Evolutionary conservation across 2,888 invertebrate species (phyloP).

Genomic region (Drosophila planitibia): DNA sequence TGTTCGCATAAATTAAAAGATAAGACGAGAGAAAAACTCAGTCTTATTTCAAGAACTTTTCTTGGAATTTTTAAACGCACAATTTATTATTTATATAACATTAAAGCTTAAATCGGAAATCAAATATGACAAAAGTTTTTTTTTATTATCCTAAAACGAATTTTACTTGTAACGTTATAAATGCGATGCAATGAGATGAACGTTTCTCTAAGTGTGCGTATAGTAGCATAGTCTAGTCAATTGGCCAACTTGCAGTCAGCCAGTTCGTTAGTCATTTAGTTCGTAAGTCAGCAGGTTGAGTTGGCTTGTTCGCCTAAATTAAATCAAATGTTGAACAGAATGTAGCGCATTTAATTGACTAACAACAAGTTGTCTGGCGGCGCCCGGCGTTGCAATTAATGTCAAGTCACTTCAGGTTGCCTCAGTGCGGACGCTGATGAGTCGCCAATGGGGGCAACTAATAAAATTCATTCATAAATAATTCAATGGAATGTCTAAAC

Average conservation of each 20-base stretch:
- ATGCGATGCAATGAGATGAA: neutral
- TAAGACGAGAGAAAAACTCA: neutral
- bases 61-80: too few species aligned
- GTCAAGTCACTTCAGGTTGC: constrained; percentile 68
- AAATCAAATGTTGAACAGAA: constrained; percentile 75
- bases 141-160: too few species aligned
- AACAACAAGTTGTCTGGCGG: constrained; percentile 38
- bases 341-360: constrained; percentile 77
- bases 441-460: constrained; percentile 81
- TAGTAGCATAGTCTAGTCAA: constrained; percentile 34
- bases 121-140: too few species aligned
- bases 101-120: too few species aligned
- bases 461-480: constrained; percentile 82
- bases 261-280: constrained; percentile 10
- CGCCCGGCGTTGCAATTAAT: constrained; percentile 69
- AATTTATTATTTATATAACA: too few species aligned
- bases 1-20: constrained; percentile 54
- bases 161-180: neutral
- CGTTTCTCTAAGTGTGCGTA: constrained; percentile 4
- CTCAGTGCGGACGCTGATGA: constrained; percentile 71
- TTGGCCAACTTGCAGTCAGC: constrained; percentile 35
- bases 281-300: constrained; percentile 3
- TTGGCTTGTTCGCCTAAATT: constrained; percentile 47
- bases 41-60: neutral
- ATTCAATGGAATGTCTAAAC: constrained; percentile 69